These are phyloP conservation scores for Cosmorhoe ocellata DNA, from an alignment of 2,888 invertebrate species.

Conservation along the genomic window DNA sequence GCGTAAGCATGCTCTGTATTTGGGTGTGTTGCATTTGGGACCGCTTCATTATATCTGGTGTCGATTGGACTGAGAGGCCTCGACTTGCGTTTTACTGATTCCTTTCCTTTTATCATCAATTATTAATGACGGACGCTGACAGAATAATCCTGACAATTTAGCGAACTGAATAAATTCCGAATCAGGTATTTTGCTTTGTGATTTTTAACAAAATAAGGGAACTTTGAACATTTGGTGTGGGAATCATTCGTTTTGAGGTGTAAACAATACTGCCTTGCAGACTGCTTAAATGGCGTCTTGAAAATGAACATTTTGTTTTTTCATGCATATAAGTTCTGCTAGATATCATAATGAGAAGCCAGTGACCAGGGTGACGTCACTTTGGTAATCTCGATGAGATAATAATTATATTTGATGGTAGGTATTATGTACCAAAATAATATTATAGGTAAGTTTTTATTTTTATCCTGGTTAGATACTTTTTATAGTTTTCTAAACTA, in stretches of 20 bases:
- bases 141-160: conserved; percentile 40
- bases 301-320: conserved; percentile 11
- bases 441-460: too few species aligned
- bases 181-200: conserved; percentile 36
- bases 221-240: conserved; percentile 16
- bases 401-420: too few species aligned
- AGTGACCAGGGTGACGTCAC: background rate
- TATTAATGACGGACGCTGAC: conserved; percentile 53
- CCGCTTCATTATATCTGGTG: conserved; percentile 64
- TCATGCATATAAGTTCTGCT: background rate
- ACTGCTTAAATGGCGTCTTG: conserved; percentile 8
- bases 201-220: conserved; percentile 38
- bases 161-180: conserved; percentile 22
- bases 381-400: background rate
- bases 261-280: conserved; percentile 4
- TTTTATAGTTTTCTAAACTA: conserved; percentile 3
- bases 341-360: conserved; percentile 8
- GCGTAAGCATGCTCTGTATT: conserved; percentile 38
- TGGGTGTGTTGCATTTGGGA: conserved; percentile 50
- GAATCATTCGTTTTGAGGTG: background rate
- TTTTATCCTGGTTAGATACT: too few species aligned
- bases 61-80: conserved; percentile 53
- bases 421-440: too few species aligned
- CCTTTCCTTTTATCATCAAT: conserved; percentile 59
- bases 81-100: conserved; percentile 37